Evolutionary conservation across 2,113 vertebrate genomes (phyloP).

Genomic region (Brachirus orientalis): DNA sequence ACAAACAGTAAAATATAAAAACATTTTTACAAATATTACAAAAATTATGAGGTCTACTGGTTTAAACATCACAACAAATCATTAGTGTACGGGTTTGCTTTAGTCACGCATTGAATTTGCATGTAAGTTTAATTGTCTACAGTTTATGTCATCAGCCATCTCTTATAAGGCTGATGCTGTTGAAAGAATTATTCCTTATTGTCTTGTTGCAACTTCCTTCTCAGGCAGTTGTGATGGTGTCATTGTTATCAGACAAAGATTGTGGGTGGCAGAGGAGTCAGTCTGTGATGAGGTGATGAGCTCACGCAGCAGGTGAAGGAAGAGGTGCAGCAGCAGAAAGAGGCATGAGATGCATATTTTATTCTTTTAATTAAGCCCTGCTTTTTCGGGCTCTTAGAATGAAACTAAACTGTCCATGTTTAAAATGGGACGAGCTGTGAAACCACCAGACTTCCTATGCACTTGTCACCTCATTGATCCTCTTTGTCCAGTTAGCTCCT

Average conservation of each 20-base stretch:
- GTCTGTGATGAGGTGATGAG: not conserved
- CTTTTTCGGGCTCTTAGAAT: too few relatives aligned
- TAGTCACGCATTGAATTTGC: too few relatives aligned
- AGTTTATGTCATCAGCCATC: not conserved
- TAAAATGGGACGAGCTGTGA: conserved; percentile 13
- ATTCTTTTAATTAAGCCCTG: not conserved
- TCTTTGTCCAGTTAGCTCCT: not conserved
- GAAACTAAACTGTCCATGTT: not conserved
- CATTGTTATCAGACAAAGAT: conserved; percentile 2
- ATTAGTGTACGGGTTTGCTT: not conserved
- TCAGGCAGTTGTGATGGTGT: not conserved
- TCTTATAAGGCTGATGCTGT: not conserved
- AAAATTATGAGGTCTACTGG: too few relatives aligned
- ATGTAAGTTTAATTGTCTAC: not conserved
- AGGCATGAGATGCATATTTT: not conserved
- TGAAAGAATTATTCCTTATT: not conserved
- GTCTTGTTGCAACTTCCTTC: too few relatives aligned
- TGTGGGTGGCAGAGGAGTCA: not conserved
- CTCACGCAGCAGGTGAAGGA: conserved; percentile 2
- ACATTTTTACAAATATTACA: too few relatives aligned
- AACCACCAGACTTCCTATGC: not conserved
- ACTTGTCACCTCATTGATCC: not conserved
- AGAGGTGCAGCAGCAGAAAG: not conserved
- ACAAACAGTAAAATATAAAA: too few relatives aligned
- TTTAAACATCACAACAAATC: not conserved